Evolutionary conservation across 2,113 vertebrate species (phyloP), one percentile per base, ranked within the genome.

Genomic region (Romanogobio albipinnatus): DNA sequence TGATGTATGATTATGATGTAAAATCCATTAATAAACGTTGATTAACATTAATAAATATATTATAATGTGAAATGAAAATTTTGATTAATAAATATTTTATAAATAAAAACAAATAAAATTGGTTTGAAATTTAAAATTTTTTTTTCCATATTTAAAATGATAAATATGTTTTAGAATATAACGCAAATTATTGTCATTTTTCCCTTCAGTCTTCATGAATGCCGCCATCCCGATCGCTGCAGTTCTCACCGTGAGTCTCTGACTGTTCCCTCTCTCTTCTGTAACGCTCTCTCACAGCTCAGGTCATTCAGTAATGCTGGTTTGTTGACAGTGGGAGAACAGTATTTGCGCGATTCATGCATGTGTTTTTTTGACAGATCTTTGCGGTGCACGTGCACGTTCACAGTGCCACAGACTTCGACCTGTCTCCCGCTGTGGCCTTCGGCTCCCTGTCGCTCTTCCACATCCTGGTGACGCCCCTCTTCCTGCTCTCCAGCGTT

Each of bases 181-280:
- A 39, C 47, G 70, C 39, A 24, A 3, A 14, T 8, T 43, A 2
- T 43, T 64, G 19, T 11, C 0, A 51, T 36, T 49, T 58, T 14
- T 29, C 14, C 87, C 26, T 85, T 94, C 94, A 99, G 98, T 99
- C 92, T 99, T 99, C 92, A 99, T 99, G 97, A 99, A 99, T 92
- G 97, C 98, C 29, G 98, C 98, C 82, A 97, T 99, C 91, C 98
- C 98, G 33, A 99, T 99, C n/a, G 96, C 96, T 86, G 98, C 98
- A 9, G 98, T 99, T 53, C 94, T 99, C 86, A 99, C 92, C 79
- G 98, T 99, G 94, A 98, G 97, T 97, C 89, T 56, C 7, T 19
- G 51, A 17, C 51, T 51, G 81, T 1, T 58, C 22, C 1, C 39
- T 1, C 14, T 26, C 66, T 68, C 64, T 68, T 68, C 9, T 19